Evolutionary conservation across 2,797 vertebrate genomes (phyloP).

Genomic region (Eleutherodactylus coqui): DNA sequence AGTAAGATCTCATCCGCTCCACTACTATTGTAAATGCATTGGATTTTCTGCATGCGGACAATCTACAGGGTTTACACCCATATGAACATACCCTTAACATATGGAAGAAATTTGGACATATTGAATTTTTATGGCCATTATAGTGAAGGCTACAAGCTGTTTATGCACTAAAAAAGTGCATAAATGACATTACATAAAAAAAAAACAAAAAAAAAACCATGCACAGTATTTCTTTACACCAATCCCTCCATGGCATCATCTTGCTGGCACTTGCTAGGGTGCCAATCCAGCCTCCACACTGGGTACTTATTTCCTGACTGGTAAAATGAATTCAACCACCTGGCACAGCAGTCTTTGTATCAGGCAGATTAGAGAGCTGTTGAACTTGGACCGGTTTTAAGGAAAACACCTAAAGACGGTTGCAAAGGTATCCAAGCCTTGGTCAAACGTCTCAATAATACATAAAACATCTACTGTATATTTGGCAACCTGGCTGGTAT

Average conservation of each 20-base stretch:
- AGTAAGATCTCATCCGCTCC: too few relatives aligned
- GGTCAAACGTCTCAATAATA: not conserved
- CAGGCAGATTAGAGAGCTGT: slow-evolving; percentile 29
- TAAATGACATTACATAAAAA: not conserved
- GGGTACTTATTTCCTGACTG: not conserved
- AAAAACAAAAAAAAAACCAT: not conserved
- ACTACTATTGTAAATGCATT: too few relatives aligned
- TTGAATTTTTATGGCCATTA: not conserved
- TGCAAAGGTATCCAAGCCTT: not conserved
- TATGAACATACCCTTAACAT: not conserved
- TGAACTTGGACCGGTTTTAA: not conserved
- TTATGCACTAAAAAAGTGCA: not conserved
- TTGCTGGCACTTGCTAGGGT: not conserved
- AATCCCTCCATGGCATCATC: not conserved
- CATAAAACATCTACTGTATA: not conserved
- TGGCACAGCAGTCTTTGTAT: not conserved
- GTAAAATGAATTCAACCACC: not conserved
- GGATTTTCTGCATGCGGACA: too few relatives aligned
- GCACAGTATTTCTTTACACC: not conserved
- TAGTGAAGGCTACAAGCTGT: not conserved
- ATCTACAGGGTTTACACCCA: too few relatives aligned
- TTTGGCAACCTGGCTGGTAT: not conserved
- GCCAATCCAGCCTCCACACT: not conserved
- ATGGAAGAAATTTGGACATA: not conserved
- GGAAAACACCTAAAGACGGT: slow-evolving; percentile 8